Percentiles rank a stretch among this genome's conserved stretches.
phyloP scores from a whole-genome alignment of 2,888 invertebrate genomes.

The Epirrhoe alternata region DNA sequence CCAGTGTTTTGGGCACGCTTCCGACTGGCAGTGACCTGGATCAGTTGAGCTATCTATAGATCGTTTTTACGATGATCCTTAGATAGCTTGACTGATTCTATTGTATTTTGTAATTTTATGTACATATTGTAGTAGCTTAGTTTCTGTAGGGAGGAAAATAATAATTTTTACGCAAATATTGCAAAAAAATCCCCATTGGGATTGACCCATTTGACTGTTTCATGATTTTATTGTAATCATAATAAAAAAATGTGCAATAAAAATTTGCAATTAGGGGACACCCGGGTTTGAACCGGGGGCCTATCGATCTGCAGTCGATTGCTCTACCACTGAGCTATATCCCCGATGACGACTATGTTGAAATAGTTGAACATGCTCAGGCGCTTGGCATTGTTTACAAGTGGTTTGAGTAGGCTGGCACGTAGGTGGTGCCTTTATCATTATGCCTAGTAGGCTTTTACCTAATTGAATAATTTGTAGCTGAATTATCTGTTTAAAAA shows the following conservation, averaged over 20 bases:
- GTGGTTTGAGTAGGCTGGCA: conserved; percentile 8
- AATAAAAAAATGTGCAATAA: neutral
- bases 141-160: no score
- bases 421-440: neutral
- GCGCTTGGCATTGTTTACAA: conserved; percentile 14
- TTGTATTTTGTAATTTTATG: no score
- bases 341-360: conserved; percentile 50
- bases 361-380: conserved; percentile 9
- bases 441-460: neutral
- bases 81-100: no score
- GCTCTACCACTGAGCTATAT: conserved; percentile 82
- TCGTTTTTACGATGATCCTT: no score
- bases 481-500: no score
- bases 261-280: conserved; percentile 63
- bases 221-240: neutral
- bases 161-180: neutral
- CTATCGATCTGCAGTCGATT: conserved; percentile 85
- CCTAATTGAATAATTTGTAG: neutral
- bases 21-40: no score
- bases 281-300: conserved; percentile 82
- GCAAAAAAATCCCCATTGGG: no score
- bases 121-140: no score
- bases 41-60: no score
- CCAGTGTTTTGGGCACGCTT: no score
- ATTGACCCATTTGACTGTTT: no score